Conservation (phyloP, 2,797 vertebrate genomes). For the Anguilla pacifica region DNA sequence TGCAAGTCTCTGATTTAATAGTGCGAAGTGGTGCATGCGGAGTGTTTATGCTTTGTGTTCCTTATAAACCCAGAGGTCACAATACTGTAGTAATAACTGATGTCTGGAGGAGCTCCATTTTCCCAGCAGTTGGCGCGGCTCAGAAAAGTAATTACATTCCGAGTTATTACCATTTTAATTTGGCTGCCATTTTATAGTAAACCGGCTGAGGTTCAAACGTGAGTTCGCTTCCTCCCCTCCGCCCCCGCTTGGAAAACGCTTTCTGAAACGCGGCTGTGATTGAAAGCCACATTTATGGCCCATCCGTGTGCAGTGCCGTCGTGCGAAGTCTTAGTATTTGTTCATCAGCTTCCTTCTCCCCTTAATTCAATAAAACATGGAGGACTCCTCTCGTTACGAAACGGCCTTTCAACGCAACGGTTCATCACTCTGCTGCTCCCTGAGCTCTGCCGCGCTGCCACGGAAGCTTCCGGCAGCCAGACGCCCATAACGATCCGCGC, state of each 20-base stretch:
- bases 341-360: background rate
- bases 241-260: conserved; percentile 22
- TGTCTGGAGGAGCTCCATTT: conserved; percentile 32
- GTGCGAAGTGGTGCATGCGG: conserved; percentile 17
- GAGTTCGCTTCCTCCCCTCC: conserved; percentile 24
- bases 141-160: conserved; percentile 41
- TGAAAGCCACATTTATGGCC: conserved; percentile 11
- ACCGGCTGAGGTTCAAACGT: conserved; percentile 21
- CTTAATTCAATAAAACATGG: conserved; percentile 3
- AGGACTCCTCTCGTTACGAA: background rate
- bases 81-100: conserved; percentile 40
- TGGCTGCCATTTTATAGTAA: conserved; percentile 28
- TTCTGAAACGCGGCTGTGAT: conserved; percentile 21
- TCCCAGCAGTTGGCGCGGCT: conserved; percentile 26
- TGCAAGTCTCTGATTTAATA: conserved; percentile 23
- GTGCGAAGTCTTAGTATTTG: background rate
- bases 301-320: conserved; percentile 2
- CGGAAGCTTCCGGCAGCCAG: background rate
- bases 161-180: conserved; percentile 22
- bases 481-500: background rate
- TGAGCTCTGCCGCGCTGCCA: background rate
- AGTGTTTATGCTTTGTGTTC: conserved; percentile 34
- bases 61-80: conserved; percentile 19
- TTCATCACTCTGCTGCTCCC: background rate
- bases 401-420: background rate